These are phyloP conservation scores for Bombus pyrosoma DNA, from an alignment of 1,140 invertebrate genomes.

Conservation along the genomic window DNA sequence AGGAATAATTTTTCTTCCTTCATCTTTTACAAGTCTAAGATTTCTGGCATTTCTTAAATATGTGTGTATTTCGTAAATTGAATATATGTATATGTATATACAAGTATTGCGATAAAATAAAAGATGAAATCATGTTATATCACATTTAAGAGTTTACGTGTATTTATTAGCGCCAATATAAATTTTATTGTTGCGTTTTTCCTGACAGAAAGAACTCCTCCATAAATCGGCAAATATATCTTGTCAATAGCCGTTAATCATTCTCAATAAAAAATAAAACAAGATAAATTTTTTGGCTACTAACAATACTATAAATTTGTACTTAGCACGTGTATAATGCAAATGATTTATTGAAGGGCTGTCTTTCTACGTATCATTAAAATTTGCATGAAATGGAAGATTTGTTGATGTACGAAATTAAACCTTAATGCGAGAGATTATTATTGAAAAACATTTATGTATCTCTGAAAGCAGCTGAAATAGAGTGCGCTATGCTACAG, in stretches of 20 bases:
- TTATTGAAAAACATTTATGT: too few species aligned
- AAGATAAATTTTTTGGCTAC: conserved; percentile 4
- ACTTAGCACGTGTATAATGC: neutral
- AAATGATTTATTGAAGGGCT: neutral
- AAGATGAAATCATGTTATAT: neutral
- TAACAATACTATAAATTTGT: neutral
- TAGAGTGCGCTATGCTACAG: too few species aligned
- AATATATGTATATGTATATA: neutral
- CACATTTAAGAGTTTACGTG: neutral
- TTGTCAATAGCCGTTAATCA: conserved; percentile 22
- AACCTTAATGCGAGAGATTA: neutral
- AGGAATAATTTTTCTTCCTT: too few species aligned
- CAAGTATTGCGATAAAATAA: neutral
- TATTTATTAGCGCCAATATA: neutral
- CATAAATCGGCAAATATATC: conserved; percentile 17
- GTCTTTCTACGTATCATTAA: neutral
- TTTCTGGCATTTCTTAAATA: neutral
- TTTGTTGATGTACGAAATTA: neutral
- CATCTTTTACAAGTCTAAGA: neutral
- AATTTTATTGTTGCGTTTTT: conserved; percentile 2
- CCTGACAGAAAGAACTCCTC: neutral
- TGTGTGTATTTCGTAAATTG: neutral
- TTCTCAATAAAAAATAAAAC: conserved; percentile 18
- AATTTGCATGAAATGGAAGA: neutral
- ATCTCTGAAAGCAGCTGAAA: too few species aligned